phyloP scores from a whole-genome alignment of 2,797 vertebrate genomes.

The Rhinella marina region DNA sequence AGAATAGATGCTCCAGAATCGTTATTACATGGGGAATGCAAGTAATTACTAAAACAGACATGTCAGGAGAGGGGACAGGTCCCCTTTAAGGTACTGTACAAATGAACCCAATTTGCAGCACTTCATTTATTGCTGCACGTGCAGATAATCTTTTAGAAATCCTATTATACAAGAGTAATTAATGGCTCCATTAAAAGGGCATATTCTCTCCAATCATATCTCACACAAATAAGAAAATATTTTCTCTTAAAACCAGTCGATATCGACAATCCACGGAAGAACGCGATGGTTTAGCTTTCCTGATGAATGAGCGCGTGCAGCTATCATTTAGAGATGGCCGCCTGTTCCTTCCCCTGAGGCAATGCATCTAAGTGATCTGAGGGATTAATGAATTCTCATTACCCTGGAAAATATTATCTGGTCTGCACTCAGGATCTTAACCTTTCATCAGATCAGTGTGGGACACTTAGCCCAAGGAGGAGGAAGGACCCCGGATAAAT shows the following conservation, averaged over 20 bases:
- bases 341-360: conserved; percentile 62
- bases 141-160: neutral
- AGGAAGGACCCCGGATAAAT: conserved; percentile 37
- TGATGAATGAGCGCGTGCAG: conserved; percentile 57
- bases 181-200: neutral
- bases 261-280: conserved; percentile 11
- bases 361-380: conserved; percentile 53
- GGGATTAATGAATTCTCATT: conserved; percentile 68
- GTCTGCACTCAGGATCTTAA: conserved; percentile 59
- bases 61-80: neutral
- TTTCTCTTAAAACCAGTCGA: neutral
- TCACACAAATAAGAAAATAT: conserved; percentile 41
- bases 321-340: conserved; percentile 65
- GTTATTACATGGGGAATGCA: no score
- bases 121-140: neutral
- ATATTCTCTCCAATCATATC: conserved; percentile 10
- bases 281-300: conserved; percentile 1
- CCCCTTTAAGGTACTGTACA: neutral
- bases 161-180: neutral
- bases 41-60: no score
- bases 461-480: conserved; percentile 53
- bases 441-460: conserved; percentile 58
- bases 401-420: conserved; percentile 63
- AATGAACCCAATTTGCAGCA: neutral
- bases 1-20: no score